These are phyloP conservation scores for Tetheella fluctuosa DNA, from an alignment of 2,888 invertebrate species.

Conservation along the genomic window DNA sequence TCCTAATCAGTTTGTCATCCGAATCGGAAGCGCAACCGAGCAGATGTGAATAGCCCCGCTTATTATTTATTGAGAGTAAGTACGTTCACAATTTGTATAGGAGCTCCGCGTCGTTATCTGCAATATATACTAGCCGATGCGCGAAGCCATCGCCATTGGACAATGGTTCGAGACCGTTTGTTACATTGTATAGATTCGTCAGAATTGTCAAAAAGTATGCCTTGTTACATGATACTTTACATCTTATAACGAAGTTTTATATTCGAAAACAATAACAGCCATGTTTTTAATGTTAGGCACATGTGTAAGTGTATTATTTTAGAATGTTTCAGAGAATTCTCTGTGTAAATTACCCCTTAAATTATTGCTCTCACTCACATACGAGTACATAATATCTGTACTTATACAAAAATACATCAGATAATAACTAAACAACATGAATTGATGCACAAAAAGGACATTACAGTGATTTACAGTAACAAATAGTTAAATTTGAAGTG, in stretches of 20 bases:
- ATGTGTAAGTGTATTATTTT: slow-evolving; percentile 2
- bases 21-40: no score
- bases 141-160: not conserved
- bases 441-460: not conserved
- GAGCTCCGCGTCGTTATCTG: not conserved
- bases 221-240: not conserved
- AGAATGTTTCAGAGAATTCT: slow-evolving; percentile 4
- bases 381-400: not conserved
- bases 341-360: not conserved
- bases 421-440: not conserved
- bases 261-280: slow-evolving; percentile 7
- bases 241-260: not conserved
- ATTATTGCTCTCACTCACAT: slow-evolving; percentile 2
- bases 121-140: not conserved
- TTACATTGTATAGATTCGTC: not conserved
- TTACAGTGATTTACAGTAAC: not conserved
- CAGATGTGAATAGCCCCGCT: no score
- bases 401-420: not conserved
- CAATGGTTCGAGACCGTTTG: not conserved
- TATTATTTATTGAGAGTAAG: no score
- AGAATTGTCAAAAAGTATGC: not conserved
- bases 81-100: not conserved
- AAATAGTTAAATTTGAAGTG: not conserved
- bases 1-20: no score
- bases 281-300: slow-evolving; percentile 1